A percentile compares a stretch with the other conserved stretches of the same genome.
Evolutionary conservation across 1,140 invertebrate species (phyloP).

Genomic region (Conopomorpha cramerella): DNA sequence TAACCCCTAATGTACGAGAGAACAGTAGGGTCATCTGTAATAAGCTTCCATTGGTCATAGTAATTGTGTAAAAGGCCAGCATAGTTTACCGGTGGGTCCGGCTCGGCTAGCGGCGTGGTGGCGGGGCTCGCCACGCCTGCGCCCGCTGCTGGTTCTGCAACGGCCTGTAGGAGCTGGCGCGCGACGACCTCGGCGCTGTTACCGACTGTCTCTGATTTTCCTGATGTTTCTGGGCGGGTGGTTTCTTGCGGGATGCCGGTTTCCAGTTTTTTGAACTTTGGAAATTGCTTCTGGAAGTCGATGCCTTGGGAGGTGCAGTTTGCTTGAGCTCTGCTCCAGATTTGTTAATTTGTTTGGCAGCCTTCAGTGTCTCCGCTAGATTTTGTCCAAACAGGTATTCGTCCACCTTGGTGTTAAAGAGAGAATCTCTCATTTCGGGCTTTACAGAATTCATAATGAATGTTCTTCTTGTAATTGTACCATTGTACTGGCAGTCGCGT

Average conservation of each 20-base stretch:
- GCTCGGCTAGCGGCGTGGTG: not conserved
- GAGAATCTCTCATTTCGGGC: not conserved
- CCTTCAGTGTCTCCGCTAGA: not conserved
- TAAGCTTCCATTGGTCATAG: not conserved
- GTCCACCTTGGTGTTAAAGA: not conserved
- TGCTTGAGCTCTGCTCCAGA: slow-evolving; percentile 1
- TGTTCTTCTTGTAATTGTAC: not conserved
- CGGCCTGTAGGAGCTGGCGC: not conserved
- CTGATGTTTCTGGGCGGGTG: not conserved
- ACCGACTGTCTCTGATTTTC: not conserved
- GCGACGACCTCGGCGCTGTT: not conserved
- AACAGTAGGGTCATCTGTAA: not conserved
- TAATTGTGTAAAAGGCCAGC: not conserved
- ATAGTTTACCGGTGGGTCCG: not conserved
- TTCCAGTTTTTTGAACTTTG: not conserved
- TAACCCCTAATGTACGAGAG: not conserved
- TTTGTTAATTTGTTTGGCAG: slow-evolving; percentile 1
- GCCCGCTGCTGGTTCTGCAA: not conserved
- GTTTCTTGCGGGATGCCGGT: too few species aligned
- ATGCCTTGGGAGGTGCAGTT: not conserved
- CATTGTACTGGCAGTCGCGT: not conserved
- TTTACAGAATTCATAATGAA: not conserved
- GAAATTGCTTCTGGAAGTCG: not conserved
- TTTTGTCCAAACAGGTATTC: slow-evolving; percentile 1
- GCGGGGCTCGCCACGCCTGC: not conserved